Evolutionary conservation across 2,888 invertebrate genomes (phyloP).

Genomic region (Biston stratarius): DNA sequence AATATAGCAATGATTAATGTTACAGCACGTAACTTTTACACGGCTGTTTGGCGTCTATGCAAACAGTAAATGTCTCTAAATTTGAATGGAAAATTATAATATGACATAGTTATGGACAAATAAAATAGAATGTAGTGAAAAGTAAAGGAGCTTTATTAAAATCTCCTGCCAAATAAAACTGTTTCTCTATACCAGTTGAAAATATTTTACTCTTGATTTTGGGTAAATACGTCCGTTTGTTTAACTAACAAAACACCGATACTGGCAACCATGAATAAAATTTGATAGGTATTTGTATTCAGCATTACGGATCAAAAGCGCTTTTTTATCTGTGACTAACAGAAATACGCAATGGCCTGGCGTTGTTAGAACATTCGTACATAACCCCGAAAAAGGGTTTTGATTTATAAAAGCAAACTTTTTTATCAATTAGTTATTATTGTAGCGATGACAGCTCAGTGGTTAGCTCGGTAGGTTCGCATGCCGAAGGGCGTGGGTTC

Average conservation of each 20-base stretch:
- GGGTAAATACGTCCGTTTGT: conserved; percentile 34
- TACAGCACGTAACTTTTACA: too few species aligned
- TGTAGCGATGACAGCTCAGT: too few species aligned
- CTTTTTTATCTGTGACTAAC: conserved; percentile 27
- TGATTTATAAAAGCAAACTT: not conserved
- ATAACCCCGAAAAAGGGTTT: conserved; percentile 8
- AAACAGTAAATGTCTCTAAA: too few species aligned
- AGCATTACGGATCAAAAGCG: conserved; percentile 23
- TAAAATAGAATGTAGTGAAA: not conserved
- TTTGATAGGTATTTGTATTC: conserved; percentile 31
- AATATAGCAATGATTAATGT: too few species aligned
- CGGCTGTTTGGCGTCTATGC: too few species aligned
- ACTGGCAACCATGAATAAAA: conserved; percentile 32
- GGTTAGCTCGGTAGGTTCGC: too few species aligned
- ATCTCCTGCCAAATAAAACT: not conserved
- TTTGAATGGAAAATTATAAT: too few species aligned
- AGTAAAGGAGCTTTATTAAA: not conserved
- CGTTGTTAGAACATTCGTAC: conserved; percentile 16
- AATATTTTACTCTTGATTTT: conserved; percentile 26
- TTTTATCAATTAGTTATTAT: too few species aligned
- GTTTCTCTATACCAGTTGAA: not conserved
- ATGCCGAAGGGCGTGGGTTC: too few species aligned
- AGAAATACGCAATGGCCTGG: conserved; percentile 19
- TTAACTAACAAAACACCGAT: conserved; percentile 38
- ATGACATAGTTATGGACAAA: too few species aligned